A percentile compares a stretch with the other conserved stretches of the same genome.
Evolutionary conservation across 2,888 invertebrate genomes (phyloP).

Genomic region (Pterostichus madidus): DNA sequence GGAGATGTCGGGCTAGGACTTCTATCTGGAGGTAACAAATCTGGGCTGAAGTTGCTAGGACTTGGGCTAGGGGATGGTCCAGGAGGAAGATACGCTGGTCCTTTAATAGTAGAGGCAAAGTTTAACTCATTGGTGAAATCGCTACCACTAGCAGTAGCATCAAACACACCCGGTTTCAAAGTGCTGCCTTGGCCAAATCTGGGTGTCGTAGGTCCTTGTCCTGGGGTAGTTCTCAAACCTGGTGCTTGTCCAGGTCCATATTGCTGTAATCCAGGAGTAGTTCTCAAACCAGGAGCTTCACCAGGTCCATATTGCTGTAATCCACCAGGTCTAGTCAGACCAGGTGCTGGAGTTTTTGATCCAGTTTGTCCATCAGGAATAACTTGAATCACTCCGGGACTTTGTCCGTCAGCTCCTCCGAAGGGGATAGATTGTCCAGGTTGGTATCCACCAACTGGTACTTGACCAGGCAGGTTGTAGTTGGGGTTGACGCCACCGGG

Average conservation of each 20-base stretch:
- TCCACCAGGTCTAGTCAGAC: conserved; percentile 57
- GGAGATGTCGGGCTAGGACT: conserved; percentile 57
- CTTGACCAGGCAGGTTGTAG: conserved; percentile 9
- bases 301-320: conserved; percentile 17
- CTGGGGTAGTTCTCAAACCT: conserved; percentile 11
- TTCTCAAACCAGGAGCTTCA: conserved; percentile 65
- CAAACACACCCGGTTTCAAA: conserved; percentile 3
- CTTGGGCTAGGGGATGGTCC: conserved; percentile 64
- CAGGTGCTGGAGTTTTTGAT: conserved; percentile 65
- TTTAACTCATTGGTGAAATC: conserved; percentile 73
- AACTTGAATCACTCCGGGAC: conserved; percentile 72
- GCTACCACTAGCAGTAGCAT: conserved; percentile 22
- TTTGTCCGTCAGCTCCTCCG: conserved; percentile 53
- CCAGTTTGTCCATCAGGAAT: conserved; percentile 68
- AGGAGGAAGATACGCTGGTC: conserved; percentile 76
- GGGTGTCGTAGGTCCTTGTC: conserved; percentile 11
- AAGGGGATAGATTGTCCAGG: conserved; percentile 59
- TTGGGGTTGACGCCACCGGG: background rate
- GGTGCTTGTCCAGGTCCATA: background rate
- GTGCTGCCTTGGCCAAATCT: conserved; percentile 9
- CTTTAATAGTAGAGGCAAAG: conserved; percentile 74
- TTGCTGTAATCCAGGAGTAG: conserved; percentile 55
- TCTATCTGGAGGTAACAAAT: conserved; percentile 51
- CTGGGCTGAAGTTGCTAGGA: conserved; percentile 51
- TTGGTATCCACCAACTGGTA: conserved; percentile 22